Evolutionary conservation across 2,888 invertebrate species (phyloP).

Genomic region (Halictus quadricinctus): DNA sequence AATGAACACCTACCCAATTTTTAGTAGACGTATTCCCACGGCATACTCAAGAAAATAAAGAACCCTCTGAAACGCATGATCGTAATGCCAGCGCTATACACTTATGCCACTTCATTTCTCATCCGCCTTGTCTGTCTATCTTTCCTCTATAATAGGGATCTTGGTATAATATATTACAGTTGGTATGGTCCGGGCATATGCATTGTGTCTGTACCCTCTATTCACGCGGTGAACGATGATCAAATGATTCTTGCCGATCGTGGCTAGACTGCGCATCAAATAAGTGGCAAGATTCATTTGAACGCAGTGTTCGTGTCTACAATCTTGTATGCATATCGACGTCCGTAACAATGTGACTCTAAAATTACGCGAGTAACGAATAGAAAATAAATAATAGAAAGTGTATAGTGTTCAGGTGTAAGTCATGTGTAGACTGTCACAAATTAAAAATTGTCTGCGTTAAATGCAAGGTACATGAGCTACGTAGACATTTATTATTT

Average conservation of each 20-base stretch:
- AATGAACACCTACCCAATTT: not conserved
- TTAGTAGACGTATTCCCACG: not conserved
- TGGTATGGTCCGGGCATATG: conserved; percentile 25
- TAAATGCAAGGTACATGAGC: too few relatives aligned
- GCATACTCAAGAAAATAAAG: conserved; percentile 7
- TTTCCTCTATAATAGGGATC: conserved; percentile 43
- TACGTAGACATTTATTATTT: too few relatives aligned
- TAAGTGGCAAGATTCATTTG: not conserved
- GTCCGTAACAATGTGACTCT: too few relatives aligned
- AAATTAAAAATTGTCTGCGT: too few relatives aligned
- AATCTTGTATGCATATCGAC: not conserved
- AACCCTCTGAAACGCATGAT: not conserved
- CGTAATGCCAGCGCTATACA: conserved; percentile 28
- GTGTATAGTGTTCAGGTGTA: too few relatives aligned
- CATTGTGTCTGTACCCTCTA: conserved; percentile 38
- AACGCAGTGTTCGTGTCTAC: not conserved
- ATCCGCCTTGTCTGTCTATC: conserved; percentile 35
- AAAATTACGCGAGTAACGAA: too few relatives aligned
- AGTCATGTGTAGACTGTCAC: too few relatives aligned
- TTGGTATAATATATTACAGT: conserved; percentile 46
- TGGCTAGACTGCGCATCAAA: not conserved
- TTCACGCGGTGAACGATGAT: conserved; percentile 21
- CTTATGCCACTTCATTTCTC: conserved; percentile 47
- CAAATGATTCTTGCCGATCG: not conserved
- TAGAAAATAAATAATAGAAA: too few relatives aligned